These are phyloP conservation scores for Leucoraja ocellata DNA, from an alignment of 2,797 vertebrate species.

Conservation along the genomic window DNA sequence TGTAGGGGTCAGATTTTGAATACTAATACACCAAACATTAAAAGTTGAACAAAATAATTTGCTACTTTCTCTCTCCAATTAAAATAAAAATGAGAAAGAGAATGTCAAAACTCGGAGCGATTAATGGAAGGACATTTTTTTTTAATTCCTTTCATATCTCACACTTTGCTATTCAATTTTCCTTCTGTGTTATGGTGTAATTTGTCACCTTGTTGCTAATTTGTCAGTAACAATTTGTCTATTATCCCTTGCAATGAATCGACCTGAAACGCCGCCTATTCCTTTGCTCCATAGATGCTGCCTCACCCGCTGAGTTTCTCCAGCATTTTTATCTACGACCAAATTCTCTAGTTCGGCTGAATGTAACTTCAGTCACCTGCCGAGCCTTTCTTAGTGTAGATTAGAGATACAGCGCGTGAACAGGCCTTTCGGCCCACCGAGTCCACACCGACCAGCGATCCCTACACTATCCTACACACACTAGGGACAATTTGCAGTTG, in stretches of 20 bases:
- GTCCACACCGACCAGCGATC: too few species aligned
- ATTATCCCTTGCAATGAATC: neutral
- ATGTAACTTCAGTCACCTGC: neutral
- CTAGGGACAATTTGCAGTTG: too few species aligned
- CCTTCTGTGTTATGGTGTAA: slow-evolving; percentile 1
- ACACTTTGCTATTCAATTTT: slow-evolving; percentile 1
- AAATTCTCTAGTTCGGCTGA: neutral
- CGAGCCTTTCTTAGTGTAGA: too few species aligned
- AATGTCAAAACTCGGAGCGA: neutral
- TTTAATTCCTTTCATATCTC: neutral
- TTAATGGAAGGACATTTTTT: neutral
- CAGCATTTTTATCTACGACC: too few species aligned
- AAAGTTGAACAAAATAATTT: neutral
- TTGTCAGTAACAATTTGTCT: slow-evolving; percentile 24
- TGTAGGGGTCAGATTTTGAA: neutral
- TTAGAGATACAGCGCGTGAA: too few species aligned
- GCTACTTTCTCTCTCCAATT: neutral
- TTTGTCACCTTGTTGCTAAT: slow-evolving; percentile 24
- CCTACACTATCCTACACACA: too few species aligned
- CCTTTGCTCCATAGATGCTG: too few species aligned
- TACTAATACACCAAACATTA: neutral
- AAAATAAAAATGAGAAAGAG: neutral
- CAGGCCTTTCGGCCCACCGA: too few species aligned
- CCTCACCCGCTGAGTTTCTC: too few species aligned
- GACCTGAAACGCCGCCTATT: too few species aligned